phyloP scores from a whole-genome alignment of 2,113 vertebrate genomes.

The Ceyx margarethae region DNA sequence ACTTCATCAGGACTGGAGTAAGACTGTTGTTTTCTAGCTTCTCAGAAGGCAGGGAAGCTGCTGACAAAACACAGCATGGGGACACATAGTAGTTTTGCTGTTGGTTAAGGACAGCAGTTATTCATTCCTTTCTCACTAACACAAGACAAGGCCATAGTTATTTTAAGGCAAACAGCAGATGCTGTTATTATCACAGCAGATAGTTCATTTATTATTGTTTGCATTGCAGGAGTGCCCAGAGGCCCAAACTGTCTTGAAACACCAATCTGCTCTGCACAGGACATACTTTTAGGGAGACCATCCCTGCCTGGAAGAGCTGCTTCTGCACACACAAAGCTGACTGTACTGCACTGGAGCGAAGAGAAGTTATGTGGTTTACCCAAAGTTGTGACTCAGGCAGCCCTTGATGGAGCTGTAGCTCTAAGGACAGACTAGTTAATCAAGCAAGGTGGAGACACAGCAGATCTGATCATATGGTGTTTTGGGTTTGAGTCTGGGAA shows the following conservation, averaged over 20 bases:
- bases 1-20: not conserved
- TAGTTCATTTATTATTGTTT: not conserved
- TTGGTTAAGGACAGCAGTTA: not conserved
- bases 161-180: not conserved
- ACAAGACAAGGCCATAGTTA: not conserved
- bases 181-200: not conserved
- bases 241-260: not conserved
- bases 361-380: not conserved
- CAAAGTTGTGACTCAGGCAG: not conserved
- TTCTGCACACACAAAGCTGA: not conserved
- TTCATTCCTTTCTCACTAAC: not conserved
- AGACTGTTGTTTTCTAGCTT: not conserved
- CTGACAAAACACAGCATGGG: not conserved
- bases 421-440: not conserved
- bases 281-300: fast-evolving
- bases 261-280: not conserved
- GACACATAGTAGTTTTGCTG: not conserved
- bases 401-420: not conserved
- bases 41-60: not conserved
- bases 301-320: not conserved
- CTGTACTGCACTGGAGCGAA: not conserved
- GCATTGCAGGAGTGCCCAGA: not conserved
- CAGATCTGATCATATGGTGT: not conserved
- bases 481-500: not conserved
- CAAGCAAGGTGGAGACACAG: not conserved